Evolutionary conservation across 2,113 vertebrate genomes (phyloP).

Genomic region (Nerophis lumbriciformis): DNA sequence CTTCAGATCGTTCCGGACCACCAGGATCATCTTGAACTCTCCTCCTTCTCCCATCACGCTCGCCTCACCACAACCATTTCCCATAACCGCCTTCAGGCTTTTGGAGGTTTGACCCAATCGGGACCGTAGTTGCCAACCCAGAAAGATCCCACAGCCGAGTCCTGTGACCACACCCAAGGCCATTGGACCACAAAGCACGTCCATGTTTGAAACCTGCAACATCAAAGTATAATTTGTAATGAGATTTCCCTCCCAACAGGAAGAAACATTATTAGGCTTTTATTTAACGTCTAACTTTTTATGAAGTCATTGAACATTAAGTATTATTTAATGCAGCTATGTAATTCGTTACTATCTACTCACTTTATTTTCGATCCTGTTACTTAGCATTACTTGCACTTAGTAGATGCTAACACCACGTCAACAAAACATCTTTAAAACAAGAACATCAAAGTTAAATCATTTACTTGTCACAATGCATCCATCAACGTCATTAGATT

Average conservation of each 20-base stretch:
- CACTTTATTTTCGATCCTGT: too few species aligned
- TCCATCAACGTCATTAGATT: not conserved
- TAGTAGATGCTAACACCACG: not conserved
- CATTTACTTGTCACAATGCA: not conserved
- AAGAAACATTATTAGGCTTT: too few species aligned
- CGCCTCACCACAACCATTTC: conserved; percentile 48
- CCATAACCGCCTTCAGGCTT: accelerated
- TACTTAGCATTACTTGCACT: not conserved
- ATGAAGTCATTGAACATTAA: too few species aligned
- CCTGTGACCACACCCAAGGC: conserved; percentile 72
- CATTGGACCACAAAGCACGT: conserved; percentile 60
- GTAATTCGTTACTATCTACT: too few species aligned
- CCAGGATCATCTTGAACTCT: conserved; percentile 90
- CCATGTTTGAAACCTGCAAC: conserved; percentile 68
- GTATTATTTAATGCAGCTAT: too few species aligned
- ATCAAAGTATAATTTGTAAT: not conserved
- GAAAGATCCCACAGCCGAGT: conserved; percentile 78
- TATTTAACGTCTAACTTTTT: too few species aligned
- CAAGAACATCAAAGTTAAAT: not conserved
- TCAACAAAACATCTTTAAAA: not conserved
- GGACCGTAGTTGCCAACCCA: conserved; percentile 83
- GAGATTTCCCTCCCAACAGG: too few species aligned
- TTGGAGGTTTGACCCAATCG: conserved; percentile 36
- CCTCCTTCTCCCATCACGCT: conserved; percentile 83
- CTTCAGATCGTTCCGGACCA: conserved; percentile 89